phyloP scores from a whole-genome alignment of 2,113 vertebrate genomes.

The Percina caprodes region DNA sequence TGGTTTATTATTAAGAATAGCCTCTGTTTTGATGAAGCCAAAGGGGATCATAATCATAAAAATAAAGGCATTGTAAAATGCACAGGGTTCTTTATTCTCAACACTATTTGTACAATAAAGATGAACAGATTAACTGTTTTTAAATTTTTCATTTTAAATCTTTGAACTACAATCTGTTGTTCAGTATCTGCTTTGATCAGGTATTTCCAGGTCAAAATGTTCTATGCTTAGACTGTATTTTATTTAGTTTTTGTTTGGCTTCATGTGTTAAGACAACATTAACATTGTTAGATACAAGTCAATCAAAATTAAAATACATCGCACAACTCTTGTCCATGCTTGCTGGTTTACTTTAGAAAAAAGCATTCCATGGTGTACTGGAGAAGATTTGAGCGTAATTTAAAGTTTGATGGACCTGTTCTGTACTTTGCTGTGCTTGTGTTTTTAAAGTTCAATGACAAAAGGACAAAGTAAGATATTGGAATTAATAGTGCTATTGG shows the following conservation, averaged over 20 bases:
- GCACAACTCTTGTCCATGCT: not conserved
- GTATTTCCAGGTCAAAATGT: not conserved
- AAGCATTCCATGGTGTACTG: not conserved
- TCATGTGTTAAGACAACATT: not conserved
- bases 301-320: not conserved
- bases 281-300: not conserved
- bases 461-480: not conserved
- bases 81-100: not conserved
- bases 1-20: not conserved
- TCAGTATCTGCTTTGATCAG: not conserved
- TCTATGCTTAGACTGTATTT: not conserved
- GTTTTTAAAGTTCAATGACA: not conserved
- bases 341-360: not conserved
- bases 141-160: too few relatives aligned
- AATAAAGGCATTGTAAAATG: not conserved
- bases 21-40: not conserved
- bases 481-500: not conserved
- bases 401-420: slow-evolving; percentile 6
- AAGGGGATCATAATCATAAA: not conserved
- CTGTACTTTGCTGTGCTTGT: not conserved
- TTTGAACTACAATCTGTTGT: not conserved
- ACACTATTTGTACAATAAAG: not conserved
- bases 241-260: not conserved
- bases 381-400: not conserved
- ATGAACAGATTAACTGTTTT: too few relatives aligned